Percentiles rank a stretch among this genome's conserved stretches.
Conservation (phyloP, 2,888 invertebrate genomes). For the Dermolepida albohirtum region DNA sequence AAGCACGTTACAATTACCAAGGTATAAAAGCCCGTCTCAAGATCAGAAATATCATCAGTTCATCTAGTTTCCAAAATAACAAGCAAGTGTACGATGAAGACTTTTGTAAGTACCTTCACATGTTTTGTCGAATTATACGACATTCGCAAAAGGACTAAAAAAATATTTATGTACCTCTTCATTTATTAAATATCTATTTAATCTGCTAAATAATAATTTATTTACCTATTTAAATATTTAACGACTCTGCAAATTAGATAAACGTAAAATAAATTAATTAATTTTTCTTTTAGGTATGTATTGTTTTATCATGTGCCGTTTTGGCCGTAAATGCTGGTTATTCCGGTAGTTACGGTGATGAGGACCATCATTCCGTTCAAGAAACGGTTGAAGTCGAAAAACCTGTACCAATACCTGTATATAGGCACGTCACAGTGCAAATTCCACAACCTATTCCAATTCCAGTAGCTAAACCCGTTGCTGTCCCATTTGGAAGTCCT, state of each 20-base stretch:
- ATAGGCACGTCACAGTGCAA: constrained; percentile 67
- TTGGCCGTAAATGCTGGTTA: constrained; percentile 42
- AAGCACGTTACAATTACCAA: constrained; percentile 44
- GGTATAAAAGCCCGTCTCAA: constrained; percentile 37
- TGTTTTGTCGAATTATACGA: background rate
- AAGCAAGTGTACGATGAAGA: constrained; percentile 60
- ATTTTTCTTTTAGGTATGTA: constrained; percentile 35
- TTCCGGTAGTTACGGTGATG: constrained; percentile 40
- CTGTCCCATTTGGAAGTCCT: constrained; percentile 72
- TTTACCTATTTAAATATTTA: too few species aligned
- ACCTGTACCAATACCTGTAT: constrained; percentile 71
- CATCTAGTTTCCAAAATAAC: constrained; percentile 45
- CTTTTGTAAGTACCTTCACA: constrained; percentile 59
- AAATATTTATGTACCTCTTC: too few species aligned
- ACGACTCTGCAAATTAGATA: too few species aligned
- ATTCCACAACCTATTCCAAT: constrained; percentile 68
- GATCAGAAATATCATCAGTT: constrained; percentile 36
- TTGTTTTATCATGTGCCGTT: constrained; percentile 36
- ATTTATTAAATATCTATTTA: too few species aligned
- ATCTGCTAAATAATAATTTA: too few species aligned
- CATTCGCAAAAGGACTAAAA: background rate
- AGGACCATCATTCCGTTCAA: constrained; percentile 51
- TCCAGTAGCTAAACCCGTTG: constrained; percentile 76
- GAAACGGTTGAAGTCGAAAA: constrained; percentile 77
- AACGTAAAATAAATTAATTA: background rate